Conservation (phyloP, 2,888 invertebrate genomes). For the Sericinus montela region DNA sequence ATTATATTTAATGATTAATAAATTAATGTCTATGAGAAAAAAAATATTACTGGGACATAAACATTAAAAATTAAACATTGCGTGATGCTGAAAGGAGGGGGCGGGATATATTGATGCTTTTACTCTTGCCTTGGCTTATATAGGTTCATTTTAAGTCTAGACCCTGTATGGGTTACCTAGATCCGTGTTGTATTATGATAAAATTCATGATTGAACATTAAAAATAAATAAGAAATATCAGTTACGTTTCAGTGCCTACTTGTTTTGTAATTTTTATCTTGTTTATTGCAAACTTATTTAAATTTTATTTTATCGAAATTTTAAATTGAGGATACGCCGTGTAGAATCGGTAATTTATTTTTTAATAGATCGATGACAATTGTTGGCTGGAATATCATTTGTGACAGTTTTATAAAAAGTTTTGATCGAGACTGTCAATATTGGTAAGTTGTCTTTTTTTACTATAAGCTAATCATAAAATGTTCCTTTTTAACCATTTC, state of each 20-base stretch:
- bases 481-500: no score
- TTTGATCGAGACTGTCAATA: background rate
- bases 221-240: no score
- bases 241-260: no score
- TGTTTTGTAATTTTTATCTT: no score
- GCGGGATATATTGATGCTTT: background rate
- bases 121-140: background rate
- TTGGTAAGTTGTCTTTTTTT: no score
- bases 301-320: no score
- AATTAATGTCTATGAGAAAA: no score
- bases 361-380: background rate
- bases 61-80: no score
- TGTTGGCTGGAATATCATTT: background rate
- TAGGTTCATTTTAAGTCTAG: slow-evolving; percentile 1
- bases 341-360: background rate
- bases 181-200: background rate
- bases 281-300: no score
- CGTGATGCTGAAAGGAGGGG: background rate
- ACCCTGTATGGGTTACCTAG: background rate
- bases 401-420: background rate
- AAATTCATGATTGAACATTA: background rate
- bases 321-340: background rate
- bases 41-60: no score
- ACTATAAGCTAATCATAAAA: no score
- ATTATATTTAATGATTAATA: no score